A percentile compares a stretch with the other conserved stretches of the same genome.
phyloP scores from a whole-genome alignment of 37 sponge, comb jelly and placozoan genomes.

The Spongilla lacustris region DNA sequence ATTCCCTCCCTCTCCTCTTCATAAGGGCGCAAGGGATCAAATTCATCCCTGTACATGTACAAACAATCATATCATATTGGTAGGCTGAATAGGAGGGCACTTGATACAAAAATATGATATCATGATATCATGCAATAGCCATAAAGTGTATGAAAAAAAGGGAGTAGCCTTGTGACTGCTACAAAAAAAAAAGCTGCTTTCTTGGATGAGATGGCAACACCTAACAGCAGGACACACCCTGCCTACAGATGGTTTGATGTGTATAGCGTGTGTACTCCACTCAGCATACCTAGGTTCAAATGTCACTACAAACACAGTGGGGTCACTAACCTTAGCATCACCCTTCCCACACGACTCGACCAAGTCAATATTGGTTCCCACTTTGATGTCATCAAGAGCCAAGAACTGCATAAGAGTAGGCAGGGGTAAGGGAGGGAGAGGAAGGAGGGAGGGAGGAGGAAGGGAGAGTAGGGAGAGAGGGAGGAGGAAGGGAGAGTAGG shows the following conservation, averaged over 20 bases:
- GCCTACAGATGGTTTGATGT: background rate
- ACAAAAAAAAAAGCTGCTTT: background rate
- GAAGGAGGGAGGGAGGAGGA: background rate
- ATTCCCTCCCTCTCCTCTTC: background rate
- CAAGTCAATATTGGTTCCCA: slow-evolving; percentile 79
- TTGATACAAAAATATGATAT: no score
- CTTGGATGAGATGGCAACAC: background rate
- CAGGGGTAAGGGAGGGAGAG: background rate
- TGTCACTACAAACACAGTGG: background rate
- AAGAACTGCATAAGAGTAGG: slow-evolving; percentile 51
- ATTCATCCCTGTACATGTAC: background rate
- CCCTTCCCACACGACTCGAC: slow-evolving; percentile 28
- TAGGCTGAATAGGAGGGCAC: background rate
- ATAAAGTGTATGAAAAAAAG: no score
- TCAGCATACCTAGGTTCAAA: background rate
- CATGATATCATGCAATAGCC: no score
- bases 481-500: background rate
- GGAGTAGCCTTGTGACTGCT: background rate
- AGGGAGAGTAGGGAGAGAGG: no score
- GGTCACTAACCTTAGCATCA: background rate
- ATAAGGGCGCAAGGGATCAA: background rate
- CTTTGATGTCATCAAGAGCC: slow-evolving; percentile 76
- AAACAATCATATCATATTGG: background rate
- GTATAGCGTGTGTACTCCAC: background rate
- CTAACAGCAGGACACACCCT: background rate